Percentiles rank a stretch among this genome's conserved stretches.
phyloP scores from a whole-genome alignment of 2,888 invertebrate species.

The Lithophane semibrunnea region DNA sequence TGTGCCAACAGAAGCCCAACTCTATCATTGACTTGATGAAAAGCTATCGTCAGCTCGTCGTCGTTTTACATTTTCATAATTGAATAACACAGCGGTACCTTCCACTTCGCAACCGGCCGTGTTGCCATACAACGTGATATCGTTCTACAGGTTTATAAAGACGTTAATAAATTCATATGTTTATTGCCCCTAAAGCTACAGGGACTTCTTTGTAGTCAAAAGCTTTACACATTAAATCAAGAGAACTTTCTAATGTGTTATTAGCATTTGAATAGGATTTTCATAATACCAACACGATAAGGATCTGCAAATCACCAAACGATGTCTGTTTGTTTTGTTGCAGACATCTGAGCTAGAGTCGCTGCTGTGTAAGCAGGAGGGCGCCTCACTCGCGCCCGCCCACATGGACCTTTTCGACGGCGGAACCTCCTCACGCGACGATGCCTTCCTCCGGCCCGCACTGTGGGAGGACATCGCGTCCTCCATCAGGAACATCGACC shows the following conservation, averaged over 20 bases:
- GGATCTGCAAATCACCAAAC: conserved; percentile 55
- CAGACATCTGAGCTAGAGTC: conserved; percentile 95
- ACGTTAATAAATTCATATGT: conserved; percentile 45
- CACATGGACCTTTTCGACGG: conserved; percentile 90
- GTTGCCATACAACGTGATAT: conserved; percentile 21
- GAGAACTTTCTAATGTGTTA: conserved; percentile 61
- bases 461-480: conserved; percentile 98
- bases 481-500: conserved; percentile 97
- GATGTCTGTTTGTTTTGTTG: conserved; percentile 70
- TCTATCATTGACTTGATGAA: not conserved
- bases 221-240: conserved; percentile 54
- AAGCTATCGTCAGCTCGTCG: too few relatives aligned
- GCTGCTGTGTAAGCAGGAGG: conserved; percentile 94
- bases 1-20: not conserved
- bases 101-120: conserved; percentile 13
- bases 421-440: conserved; percentile 92
- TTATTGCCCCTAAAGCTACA: conserved; percentile 42
- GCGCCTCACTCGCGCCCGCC: conserved; percentile 91
- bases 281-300: conserved; percentile 60
- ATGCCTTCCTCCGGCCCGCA: conserved; percentile 96
- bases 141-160: conserved; percentile 35
- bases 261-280: conserved; percentile 70
- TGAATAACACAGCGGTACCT: conserved; percentile 1
- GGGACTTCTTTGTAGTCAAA: conserved; percentile 51
- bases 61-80: conserved; percentile 12